phyloP scores from a whole-genome alignment of 2,888 invertebrate species.

The Macrophya alboannulata region DNA sequence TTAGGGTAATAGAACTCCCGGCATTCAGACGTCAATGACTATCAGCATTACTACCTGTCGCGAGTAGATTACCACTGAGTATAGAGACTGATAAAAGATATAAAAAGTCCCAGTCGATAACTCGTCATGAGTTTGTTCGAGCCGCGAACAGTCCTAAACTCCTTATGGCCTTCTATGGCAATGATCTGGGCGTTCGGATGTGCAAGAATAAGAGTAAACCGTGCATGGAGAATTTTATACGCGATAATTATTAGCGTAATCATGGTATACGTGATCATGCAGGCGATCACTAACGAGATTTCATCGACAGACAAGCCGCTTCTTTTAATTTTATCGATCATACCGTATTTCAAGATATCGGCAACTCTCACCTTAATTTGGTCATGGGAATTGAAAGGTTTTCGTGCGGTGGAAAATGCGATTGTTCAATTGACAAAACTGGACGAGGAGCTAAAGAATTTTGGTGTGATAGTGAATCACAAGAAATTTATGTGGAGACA shows the following conservation, averaged over 20 bases:
- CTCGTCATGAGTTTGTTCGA: constrained; percentile 7
- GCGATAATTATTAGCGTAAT: constrained; percentile 10
- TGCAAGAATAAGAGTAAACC: neutral
- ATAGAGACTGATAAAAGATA: neutral
- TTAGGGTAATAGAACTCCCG: constrained; percentile 3
- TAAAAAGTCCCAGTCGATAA: neutral
- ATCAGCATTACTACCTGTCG: constrained; percentile 8
- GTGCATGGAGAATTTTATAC: constrained; percentile 14
- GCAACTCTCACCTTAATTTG: neutral
- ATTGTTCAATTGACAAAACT: neutral
- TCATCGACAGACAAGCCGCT: no score
- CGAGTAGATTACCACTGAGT: neutral
- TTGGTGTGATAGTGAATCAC: neutral
- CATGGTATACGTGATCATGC: neutral
- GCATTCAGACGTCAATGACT: constrained; percentile 3
- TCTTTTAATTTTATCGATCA: neutral
- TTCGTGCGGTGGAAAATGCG: neutral
- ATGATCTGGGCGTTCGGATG: neutral
- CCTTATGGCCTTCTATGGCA: constrained; percentile 15
- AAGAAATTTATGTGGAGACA: constrained; percentile 29
- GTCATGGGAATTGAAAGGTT: constrained; percentile 36
- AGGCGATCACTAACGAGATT: neutral
- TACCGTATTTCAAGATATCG: neutral
- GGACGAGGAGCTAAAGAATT: constrained; percentile 38
- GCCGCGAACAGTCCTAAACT: constrained; percentile 18